Evolutionary conservation across 2,888 invertebrate species (phyloP).

Genomic region (Plagodis dolabraria): DNA sequence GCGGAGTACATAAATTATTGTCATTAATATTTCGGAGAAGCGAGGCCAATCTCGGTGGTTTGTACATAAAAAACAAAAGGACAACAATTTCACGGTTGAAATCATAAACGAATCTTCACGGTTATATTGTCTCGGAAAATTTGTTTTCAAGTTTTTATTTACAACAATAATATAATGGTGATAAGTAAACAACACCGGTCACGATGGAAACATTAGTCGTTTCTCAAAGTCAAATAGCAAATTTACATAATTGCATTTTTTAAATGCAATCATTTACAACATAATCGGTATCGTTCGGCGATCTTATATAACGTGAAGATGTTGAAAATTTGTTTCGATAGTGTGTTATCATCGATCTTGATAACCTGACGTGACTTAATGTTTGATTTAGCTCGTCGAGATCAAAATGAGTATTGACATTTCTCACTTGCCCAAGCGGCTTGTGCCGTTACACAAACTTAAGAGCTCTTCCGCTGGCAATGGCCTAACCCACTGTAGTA

Average conservation of each 20-base stretch:
- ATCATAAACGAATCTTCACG: slow-evolving; percentile 45
- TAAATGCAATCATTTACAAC: slow-evolving; percentile 37
- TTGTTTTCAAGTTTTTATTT: slow-evolving; percentile 23
- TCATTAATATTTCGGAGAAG: slow-evolving; percentile 49
- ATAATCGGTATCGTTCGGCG: slow-evolving; percentile 23
- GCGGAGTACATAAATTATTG: slow-evolving; percentile 48
- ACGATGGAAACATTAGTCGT: slow-evolving; percentile 15
- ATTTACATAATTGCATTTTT: slow-evolving; percentile 35
- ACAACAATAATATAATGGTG: slow-evolving; percentile 22
- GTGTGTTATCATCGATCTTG: slow-evolving; percentile 22
- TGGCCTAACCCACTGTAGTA: slow-evolving; percentile 57
- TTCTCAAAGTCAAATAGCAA: slow-evolving; percentile 31
- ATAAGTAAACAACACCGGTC: slow-evolving; percentile 25
- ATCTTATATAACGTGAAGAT: slow-evolving; percentile 31
- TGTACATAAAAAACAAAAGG: slow-evolving; percentile 34
- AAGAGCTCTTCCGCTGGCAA: slow-evolving; percentile 68
- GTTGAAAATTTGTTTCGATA: slow-evolving; percentile 35
- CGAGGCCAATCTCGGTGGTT: slow-evolving; percentile 57
- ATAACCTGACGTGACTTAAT: slow-evolving; percentile 27
- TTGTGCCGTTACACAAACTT: slow-evolving; percentile 65
- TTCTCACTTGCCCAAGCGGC: slow-evolving; percentile 55
- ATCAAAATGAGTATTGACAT: slow-evolving; percentile 56
- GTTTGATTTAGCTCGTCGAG: slow-evolving; percentile 11
- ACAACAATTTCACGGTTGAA: slow-evolving; percentile 42
- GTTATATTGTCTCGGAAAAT: slow-evolving; percentile 30